Evolutionary conservation across 64 coral and sea anemone species (phyloP).

Genomic region (Acropora tenuis): DNA sequence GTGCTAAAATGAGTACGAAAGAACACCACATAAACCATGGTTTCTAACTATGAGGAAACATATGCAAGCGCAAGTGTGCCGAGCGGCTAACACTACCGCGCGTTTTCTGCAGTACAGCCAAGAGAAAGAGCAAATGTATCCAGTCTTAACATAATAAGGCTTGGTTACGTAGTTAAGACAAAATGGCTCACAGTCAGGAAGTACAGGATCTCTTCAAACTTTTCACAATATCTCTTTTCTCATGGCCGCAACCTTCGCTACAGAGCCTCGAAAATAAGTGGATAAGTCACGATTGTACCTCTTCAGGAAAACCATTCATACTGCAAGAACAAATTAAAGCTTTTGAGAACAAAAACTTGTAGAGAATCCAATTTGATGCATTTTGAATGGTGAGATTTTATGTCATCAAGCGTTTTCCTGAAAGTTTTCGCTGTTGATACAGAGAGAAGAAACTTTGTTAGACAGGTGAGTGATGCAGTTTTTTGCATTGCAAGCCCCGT

Average conservation of each 20-base stretch:
- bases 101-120: not conserved
- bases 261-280: not conserved
- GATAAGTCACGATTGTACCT: not conserved
- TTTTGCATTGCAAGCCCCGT: constrained; percentile 74
- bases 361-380: not conserved
- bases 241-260: not conserved
- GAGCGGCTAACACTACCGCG: not conserved
- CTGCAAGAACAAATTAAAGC: not conserved
- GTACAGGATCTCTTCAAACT: not conserved
- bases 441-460: constrained; percentile 70
- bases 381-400: constrained; percentile 69
- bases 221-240: not conserved
- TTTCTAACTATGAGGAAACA: too few relatives aligned
- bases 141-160: not conserved
- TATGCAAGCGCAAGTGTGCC: too few relatives aligned
- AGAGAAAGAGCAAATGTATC: not conserved
- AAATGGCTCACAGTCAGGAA: not conserved
- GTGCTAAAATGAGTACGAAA: too few relatives aligned
- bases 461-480: constrained; percentile 68
- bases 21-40: too few relatives aligned
- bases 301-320: not conserved
- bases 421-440: constrained; percentile 66
- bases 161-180: not conserved
- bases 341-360: not conserved
- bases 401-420: constrained; percentile 46